Evolutionary conservation across 1,140 invertebrate genomes (phyloP), one percentile per base, ranked within the genome.

Genomic region (Drosophila ficusphila): DNA sequence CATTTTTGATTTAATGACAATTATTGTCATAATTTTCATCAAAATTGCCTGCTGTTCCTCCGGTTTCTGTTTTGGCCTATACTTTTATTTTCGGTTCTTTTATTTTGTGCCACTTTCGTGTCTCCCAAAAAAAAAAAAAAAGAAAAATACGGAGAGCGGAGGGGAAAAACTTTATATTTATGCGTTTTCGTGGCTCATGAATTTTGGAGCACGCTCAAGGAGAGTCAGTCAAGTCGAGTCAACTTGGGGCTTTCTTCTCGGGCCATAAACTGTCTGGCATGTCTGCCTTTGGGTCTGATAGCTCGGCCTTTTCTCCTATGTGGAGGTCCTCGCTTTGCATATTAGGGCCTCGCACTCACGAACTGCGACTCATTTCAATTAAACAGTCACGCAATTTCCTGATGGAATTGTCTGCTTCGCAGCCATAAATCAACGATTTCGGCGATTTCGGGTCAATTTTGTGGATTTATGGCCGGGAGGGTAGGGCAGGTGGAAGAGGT

Each of bases 1-100:
- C 79, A 88, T 88, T 88, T 88, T 88, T 88, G 83, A 88, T 88
- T 88, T 88, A 88, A 88, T 88, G 83, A 88, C 83, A 88, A 88
- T 88, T 88, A 88, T 88, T 88, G 83, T 88, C 83, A 89, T 89
- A 88, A 88, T 89, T 89, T 83, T 89, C 83, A 82, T 88, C 64
- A 89, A 82, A 88, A 88, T 88, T 88, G 82, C 82, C 83, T 78
- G 56, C 68, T 56, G 61, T 79, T 39, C 53, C 41, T 44, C 41
- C 6, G 5, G 5, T 44, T 60, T 51, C 60, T 48, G 33, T 34
- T 77, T 46, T 83, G 57, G 69, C 62, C 64, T 69, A 75, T 71
- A 72, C 64, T 75, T 83, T 83, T 78, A 42, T 64, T 46, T 61
- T 38, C 29, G 56, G 16, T 61, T 27, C 52, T 64, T 58, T 61